phyloP scores from a whole-genome alignment of 2,113 vertebrate species.

The Elephas maximus region DNA sequence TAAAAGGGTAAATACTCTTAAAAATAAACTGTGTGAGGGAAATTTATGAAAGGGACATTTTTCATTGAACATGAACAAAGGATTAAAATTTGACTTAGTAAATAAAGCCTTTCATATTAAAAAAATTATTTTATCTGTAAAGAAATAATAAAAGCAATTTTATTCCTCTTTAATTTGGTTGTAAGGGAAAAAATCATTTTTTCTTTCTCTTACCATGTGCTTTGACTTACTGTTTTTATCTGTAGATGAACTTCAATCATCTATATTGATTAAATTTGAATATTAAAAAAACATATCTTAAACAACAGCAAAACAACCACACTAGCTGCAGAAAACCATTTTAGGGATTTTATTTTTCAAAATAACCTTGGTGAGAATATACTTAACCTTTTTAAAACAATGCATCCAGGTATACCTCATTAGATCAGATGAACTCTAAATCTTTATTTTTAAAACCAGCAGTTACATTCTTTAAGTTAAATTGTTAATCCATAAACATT shows the following conservation, averaged over 20 bases:
- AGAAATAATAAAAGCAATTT: background rate
- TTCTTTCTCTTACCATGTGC: background rate
- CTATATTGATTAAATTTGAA: background rate
- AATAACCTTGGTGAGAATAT: background rate
- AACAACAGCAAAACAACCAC: background rate
- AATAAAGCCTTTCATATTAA: background rate
- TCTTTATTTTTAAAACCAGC: background rate
- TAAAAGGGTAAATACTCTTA: background rate
- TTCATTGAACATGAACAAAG: background rate
- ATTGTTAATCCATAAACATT: background rate
- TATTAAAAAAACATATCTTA: background rate
- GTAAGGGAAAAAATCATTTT: background rate
- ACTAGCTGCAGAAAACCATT: background rate
- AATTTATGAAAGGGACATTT: background rate
- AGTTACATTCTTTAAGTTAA: background rate
- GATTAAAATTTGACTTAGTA: constrained; percentile 34
- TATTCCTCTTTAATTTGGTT: constrained; percentile 41
- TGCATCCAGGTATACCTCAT: background rate
- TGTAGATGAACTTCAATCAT: background rate
- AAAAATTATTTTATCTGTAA: constrained; percentile 42
- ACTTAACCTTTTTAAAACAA: background rate
- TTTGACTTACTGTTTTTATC: constrained; percentile 26
- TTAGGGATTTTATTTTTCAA: background rate
- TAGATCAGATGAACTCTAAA: background rate
- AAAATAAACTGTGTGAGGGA: background rate